Evolutionary conservation across 2,797 vertebrate genomes (phyloP).

Genomic region (Notamacropus eugenii): DNA sequence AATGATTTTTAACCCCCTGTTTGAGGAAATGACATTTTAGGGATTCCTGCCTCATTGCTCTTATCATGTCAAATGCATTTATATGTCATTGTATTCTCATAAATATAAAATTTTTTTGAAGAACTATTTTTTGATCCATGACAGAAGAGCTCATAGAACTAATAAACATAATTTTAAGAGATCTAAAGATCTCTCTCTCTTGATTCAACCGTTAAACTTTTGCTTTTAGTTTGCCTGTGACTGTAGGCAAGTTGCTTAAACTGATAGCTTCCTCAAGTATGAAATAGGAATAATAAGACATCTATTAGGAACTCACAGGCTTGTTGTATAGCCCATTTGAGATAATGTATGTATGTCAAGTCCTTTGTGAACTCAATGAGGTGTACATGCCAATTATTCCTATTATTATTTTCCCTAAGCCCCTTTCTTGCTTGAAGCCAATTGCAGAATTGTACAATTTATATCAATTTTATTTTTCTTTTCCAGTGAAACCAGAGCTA

Average conservation of each 20-base stretch:
- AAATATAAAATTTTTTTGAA: not conserved
- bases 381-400: not conserved
- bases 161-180: not conserved
- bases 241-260: not conserved
- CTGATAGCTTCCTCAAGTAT: not conserved
- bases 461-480: not conserved
- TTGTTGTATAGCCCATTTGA: not conserved
- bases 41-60: not conserved
- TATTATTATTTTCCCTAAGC: not conserved
- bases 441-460: not conserved
- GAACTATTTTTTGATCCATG: not conserved
- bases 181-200: not conserved
- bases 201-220: not conserved
- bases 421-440: not conserved
- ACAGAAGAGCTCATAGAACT: not conserved
- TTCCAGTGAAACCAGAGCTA: constrained; percentile 17
- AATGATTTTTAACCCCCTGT: not conserved
- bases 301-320: not conserved
- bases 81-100: not conserved
- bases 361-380: not conserved
- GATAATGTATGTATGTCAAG: not conserved
- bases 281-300: not conserved
- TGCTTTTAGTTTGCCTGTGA: not conserved
- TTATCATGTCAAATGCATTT: not conserved
- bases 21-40: not conserved